phyloP scores from a whole-genome alignment of 2,113 vertebrate genomes.

The Serilophus lunatus region DNA sequence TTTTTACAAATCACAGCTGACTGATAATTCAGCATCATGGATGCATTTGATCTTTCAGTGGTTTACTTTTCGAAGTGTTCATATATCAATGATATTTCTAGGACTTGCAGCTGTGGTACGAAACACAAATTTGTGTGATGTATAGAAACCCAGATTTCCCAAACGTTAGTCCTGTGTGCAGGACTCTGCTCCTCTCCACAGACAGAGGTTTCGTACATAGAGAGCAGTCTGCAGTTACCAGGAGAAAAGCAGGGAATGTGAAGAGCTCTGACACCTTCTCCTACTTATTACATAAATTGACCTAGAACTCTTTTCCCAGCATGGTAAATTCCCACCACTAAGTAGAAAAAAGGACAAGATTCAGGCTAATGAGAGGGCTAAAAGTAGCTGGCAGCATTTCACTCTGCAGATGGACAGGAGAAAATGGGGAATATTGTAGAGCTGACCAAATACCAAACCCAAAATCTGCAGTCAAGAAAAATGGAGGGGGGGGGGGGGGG shows the following conservation, averaged over 20 bases:
- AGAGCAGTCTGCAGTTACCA: neutral
- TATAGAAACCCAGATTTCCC: neutral
- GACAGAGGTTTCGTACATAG: neutral
- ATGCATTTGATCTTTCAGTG: neutral
- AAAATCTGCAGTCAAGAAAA: neutral
- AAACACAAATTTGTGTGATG: neutral
- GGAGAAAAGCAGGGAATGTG: neutral
- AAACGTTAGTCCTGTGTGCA: accelerated
- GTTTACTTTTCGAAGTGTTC: neutral
- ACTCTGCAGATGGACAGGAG: neutral
- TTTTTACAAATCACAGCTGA: neutral
- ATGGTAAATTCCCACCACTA: neutral
- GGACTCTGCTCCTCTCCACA: neutral
- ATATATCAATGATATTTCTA: neutral
- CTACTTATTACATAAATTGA: neutral
- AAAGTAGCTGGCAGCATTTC: neutral
- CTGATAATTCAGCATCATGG: neutral
- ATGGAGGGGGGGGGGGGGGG: accelerated
- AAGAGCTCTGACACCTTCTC: neutral
- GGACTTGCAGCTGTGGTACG: neutral
- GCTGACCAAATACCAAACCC: neutral
- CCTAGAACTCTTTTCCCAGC: neutral
- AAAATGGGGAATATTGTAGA: neutral
- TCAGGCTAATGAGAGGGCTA: neutral
- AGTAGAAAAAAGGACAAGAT: neutral